phyloP scores from a whole-genome alignment of 1,140 invertebrate species.

The Halotydeus destructor region DNA sequence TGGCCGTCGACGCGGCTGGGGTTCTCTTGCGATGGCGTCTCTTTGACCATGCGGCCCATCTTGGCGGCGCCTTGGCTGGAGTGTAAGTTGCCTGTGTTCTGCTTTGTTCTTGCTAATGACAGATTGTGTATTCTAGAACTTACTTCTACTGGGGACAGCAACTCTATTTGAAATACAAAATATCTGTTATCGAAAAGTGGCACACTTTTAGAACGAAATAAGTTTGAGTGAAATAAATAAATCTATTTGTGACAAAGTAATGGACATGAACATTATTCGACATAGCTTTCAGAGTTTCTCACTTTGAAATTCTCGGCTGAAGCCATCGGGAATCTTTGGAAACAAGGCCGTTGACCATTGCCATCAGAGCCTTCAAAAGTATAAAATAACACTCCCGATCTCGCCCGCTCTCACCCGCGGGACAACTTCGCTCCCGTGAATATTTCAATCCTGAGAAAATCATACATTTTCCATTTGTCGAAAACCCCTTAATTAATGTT shows the following conservation, averaged over 20 bases:
- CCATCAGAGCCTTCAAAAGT: too few species aligned
- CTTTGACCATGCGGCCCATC: constrained; percentile 94
- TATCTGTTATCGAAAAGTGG: constrained; percentile 4
- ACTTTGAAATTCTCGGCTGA: constrained; percentile 95
- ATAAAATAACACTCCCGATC: too few species aligned
- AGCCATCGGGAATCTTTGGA: constrained; percentile 99
- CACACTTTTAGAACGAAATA: constrained; percentile 6
- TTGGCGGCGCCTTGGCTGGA: constrained; percentile 76
- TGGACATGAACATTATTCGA: too few species aligned
- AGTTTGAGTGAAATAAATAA: too few species aligned
- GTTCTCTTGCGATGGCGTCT: constrained; percentile 68
- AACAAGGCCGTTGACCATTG: too few species aligned
- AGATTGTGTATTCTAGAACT: constrained; percentile 10
- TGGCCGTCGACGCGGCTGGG: constrained; percentile 57
- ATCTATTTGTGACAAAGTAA: too few species aligned
- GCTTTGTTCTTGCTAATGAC: constrained; percentile 8
- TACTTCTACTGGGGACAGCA: neutral
- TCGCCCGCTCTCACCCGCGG: too few species aligned
- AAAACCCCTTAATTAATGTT: too few species aligned
- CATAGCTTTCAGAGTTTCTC: too few species aligned
- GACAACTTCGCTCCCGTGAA: too few species aligned
- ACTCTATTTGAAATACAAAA: neutral
- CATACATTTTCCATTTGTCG: too few species aligned
- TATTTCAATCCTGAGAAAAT: too few species aligned
- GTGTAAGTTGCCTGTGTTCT: constrained; percentile 39